phyloP scores from a whole-genome alignment of 2,797 vertebrate genomes.

The Acanthiza pusilla region DNA sequence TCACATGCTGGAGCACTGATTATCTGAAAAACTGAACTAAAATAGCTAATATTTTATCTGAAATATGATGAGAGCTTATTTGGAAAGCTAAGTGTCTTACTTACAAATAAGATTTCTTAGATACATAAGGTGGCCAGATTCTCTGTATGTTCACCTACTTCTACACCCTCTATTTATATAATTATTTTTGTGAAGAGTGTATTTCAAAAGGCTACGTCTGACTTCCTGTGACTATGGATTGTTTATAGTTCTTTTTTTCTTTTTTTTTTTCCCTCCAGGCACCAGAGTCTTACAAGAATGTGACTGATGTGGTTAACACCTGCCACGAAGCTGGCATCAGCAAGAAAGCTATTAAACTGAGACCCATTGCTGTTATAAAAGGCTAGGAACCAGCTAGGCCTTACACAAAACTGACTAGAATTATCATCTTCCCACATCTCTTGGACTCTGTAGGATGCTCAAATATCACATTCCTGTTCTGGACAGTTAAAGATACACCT shows the following conservation, averaged over 20 bases:
- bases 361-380: constrained; percentile 97
- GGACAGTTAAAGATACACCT: not conserved
- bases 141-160: not conserved
- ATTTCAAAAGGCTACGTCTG: not conserved
- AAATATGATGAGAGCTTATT: not conserved
- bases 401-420: not conserved
- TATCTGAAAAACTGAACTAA: not conserved
- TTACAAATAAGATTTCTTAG: not conserved
- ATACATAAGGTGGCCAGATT: not conserved
- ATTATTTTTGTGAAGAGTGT: not conserved
- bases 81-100: not conserved
- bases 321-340: constrained; percentile 97
- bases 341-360: constrained; percentile 95
- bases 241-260: not conserved
- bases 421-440: not conserved
- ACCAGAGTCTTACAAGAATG: constrained; percentile 96
- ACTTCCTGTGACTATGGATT: not conserved
- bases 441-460: not conserved
- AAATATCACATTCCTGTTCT: not conserved
- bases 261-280: constrained; percentile 72
- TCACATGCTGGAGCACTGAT: not conserved
- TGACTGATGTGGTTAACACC: constrained; percentile 96
- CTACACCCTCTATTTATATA: not conserved
- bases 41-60: not conserved
- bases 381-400: constrained; percentile 72